These are phyloP conservation scores for Colaptes auratus DNA, from an alignment of 2,113 vertebrate genomes.

Conservation along the genomic window DNA sequence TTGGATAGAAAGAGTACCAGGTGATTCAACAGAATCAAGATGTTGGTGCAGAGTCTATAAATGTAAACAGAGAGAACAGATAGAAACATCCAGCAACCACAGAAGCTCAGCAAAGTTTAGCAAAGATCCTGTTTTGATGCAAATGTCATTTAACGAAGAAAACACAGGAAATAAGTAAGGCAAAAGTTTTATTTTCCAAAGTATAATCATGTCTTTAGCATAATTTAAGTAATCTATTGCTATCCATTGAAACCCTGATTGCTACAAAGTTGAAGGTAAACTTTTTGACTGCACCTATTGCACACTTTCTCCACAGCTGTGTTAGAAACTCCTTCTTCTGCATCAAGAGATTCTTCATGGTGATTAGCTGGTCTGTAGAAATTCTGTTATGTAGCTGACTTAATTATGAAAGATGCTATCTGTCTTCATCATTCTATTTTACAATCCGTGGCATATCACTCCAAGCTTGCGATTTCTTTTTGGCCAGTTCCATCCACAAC, in stretches of 20 bases:
- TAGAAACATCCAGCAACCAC: not conserved
- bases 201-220: not conserved
- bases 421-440: constrained; percentile 64
- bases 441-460: constrained; percentile 88
- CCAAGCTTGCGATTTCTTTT: constrained; percentile 98
- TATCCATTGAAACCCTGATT: constrained; percentile 2
- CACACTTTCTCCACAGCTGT: constrained; percentile 50
- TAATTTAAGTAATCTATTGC: constrained; percentile 12
- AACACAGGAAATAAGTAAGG: not conserved
- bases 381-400: constrained; percentile 15
- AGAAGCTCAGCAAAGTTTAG: not conserved
- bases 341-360: constrained; percentile 31
- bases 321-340: constrained; percentile 35
- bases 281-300: constrained; percentile 59
- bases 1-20: not conserved
- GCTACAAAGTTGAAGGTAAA: constrained; percentile 46
- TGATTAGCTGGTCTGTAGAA: constrained; percentile 25
- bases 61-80: not conserved
- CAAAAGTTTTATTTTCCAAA: constrained; percentile 21
- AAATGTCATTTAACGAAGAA: constrained; percentile 5
- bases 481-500: constrained; percentile 96
- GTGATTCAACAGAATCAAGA: not conserved
- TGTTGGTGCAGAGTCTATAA: not conserved
- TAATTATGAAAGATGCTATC: not conserved
- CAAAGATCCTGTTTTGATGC: not conserved